A percentile compares a stretch with the other conserved stretches of the same genome.
Evolutionary conservation across 2,797 vertebrate genomes (phyloP).

Genomic region (Momotus momota): DNA sequence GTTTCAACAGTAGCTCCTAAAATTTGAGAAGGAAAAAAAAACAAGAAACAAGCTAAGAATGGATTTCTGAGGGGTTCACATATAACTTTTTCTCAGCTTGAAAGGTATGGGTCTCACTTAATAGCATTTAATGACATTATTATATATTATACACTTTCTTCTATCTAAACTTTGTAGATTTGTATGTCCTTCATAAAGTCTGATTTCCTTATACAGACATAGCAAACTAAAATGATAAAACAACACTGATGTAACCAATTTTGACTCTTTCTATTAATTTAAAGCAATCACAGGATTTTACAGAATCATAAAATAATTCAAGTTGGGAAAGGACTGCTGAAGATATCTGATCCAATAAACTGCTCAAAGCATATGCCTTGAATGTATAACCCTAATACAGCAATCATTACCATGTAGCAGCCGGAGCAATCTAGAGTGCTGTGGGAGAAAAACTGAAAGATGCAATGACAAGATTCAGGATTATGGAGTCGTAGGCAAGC

Average conservation of each 20-base stretch:
- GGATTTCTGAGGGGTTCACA: background rate
- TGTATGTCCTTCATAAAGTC: background rate
- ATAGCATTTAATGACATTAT: background rate
- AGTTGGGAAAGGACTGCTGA: background rate
- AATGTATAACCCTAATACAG: background rate
- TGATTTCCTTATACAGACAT: background rate
- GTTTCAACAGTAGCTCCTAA: slow-evolving; percentile 88
- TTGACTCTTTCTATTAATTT: background rate
- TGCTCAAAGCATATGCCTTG: background rate
- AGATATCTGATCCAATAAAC: background rate
- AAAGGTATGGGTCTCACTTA: background rate
- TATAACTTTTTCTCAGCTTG: background rate
- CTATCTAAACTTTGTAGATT: background rate
- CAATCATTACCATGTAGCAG: background rate
- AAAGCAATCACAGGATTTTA: background rate
- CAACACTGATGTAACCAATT: background rate
- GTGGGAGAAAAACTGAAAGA: background rate
- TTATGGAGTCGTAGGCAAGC: background rate
- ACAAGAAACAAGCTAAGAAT: background rate
- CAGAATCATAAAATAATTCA: background rate
- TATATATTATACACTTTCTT: background rate
- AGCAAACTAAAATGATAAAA: background rate
- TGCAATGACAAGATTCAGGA: background rate
- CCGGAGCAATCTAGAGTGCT: background rate
- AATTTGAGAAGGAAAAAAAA: background rate